These are phyloP conservation scores for Denticeps clupeoides DNA, from an alignment of 2,797 vertebrate genomes.

Conservation along the genomic window DNA sequence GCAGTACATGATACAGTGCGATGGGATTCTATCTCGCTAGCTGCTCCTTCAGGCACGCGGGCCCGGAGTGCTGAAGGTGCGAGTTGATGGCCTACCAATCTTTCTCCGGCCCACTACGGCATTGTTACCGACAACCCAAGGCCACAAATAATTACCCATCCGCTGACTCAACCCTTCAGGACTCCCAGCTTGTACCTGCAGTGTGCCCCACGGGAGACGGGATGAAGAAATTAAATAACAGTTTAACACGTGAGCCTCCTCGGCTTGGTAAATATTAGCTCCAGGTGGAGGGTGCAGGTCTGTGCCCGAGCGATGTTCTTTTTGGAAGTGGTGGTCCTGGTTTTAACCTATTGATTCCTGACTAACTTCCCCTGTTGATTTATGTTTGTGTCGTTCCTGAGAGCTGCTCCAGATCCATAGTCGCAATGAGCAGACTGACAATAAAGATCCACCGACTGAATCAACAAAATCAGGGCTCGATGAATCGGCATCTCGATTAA, in stretches of 20 bases:
- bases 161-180: neutral
- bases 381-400: neutral
- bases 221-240: neutral
- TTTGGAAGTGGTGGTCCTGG: no score
- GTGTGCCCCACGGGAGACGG: neutral
- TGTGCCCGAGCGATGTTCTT: no score
- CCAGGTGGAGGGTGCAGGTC: no score
- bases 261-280: neutral
- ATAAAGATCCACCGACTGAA: conserved; percentile 4
- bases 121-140: conserved; percentile 11
- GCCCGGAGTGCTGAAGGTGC: no score
- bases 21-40: no score
- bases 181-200: neutral
- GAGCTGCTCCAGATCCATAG: neutral
- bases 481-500: conserved; percentile 15
- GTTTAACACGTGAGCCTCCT: neutral
- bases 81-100: no score
- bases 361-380: neutral
- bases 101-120: conserved; percentile 4
- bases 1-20: no score
- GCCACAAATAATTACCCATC: conserved; percentile 6
- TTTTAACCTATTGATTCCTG: no score
- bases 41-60: no score
- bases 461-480: conserved; percentile 16
- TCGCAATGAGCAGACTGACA: conserved; percentile 1